These are phyloP conservation scores for Coregonus suidteri DNA, from an alignment of 2,797 vertebrate species.

Conservation along the genomic window DNA sequence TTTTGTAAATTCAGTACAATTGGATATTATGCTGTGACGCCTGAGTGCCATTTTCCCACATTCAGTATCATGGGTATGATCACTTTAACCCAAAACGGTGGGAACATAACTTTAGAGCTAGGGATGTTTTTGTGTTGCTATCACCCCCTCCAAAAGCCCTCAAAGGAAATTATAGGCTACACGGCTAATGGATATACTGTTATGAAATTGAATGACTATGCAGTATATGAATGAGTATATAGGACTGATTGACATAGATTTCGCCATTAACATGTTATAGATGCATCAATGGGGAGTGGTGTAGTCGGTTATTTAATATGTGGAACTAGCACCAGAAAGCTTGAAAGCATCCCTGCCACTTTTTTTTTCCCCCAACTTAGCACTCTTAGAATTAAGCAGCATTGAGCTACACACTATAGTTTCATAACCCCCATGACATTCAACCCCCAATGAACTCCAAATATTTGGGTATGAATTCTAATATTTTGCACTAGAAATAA, in stretches of 20 bases:
- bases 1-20: slow-evolving; percentile 34
- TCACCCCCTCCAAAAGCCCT: slow-evolving; percentile 28
- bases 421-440: not conserved
- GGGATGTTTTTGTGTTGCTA: slow-evolving; percentile 34
- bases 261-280: no score
- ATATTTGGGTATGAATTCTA: not conserved
- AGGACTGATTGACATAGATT: no score
- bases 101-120: slow-evolving; percentile 23
- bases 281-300: no score
- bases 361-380: no score
- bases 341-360: no score
- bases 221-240: slow-evolving; percentile 31
- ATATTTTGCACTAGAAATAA: not conserved
- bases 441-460: no score
- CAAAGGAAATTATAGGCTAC: slow-evolving; percentile 7
- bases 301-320: no score
- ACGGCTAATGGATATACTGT: slow-evolving; percentile 43
- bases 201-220: slow-evolving; percentile 17
- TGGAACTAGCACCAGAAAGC: no score
- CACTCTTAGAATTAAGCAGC: no score
- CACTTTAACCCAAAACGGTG: slow-evolving; percentile 12
- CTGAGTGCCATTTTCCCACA: slow-evolving; percentile 32
- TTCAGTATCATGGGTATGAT: slow-evolving; percentile 22
- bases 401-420: not conserved
- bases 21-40: slow-evolving; percentile 19